Percentiles rank a stretch among this genome's conserved stretches.
These are phyloP conservation scores for Chloroceryle inda DNA, from an alignment of 2,797 vertebrate genomes.

Conservation along the genomic window DNA sequence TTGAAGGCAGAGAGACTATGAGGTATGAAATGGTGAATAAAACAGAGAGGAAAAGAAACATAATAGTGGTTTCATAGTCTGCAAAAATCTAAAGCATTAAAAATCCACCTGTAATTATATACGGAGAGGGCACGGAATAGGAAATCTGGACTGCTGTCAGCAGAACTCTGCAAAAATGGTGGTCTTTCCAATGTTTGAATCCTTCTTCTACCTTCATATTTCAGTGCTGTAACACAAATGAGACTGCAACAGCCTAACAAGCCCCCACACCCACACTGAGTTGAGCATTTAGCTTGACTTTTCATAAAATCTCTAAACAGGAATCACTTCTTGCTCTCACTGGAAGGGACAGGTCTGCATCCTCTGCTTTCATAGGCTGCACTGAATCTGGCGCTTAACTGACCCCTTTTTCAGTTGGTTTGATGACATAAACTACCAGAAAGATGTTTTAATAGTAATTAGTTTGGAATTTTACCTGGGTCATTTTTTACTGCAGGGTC, in stretches of 20 bases:
- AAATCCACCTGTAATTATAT: rapidly evolving
- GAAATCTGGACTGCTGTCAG: background rate
- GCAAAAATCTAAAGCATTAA: background rate
- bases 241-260: background rate
- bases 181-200: background rate
- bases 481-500: background rate
- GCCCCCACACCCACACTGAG: rapidly evolving
- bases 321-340: background rate
- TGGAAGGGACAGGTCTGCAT: background rate
- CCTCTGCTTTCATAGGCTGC: background rate
- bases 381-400: background rate
- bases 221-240: background rate
- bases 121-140: rapidly evolving
- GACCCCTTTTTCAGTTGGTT: background rate
- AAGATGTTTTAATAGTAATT: background rate
- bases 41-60: background rate
- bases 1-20: background rate
- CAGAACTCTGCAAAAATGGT: background rate
- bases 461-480: background rate
- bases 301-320: background rate
- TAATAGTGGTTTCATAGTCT: background rate
- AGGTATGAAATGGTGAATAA: background rate
- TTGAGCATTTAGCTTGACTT: background rate
- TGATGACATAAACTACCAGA: background rate
- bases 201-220: background rate